These are phyloP conservation scores for Trialeurodes vaporariorum DNA, from an alignment of 1,140 invertebrate species.

Conservation along the genomic window DNA sequence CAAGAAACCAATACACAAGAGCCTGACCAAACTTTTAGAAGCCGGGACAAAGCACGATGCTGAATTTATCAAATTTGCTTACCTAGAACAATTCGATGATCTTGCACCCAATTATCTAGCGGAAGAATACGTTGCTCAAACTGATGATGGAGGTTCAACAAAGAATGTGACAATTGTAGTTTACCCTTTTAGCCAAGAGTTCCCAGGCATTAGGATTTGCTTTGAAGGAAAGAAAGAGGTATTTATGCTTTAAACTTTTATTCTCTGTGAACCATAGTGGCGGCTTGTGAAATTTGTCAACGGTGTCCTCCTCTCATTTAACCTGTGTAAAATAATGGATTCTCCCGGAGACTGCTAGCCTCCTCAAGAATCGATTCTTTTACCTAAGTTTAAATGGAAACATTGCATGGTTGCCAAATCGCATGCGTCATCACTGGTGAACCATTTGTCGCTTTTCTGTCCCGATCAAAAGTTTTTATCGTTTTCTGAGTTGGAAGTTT, in stretches of 20 bases:
- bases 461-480: no score
- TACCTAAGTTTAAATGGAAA: no score
- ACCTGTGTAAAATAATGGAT: slow-evolving; percentile 49
- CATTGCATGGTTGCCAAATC: no score
- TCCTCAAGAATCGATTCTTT: no score
- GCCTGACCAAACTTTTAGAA: slow-evolving; percentile 35
- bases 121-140: slow-evolving; percentile 59
- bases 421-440: no score
- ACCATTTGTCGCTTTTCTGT: no score
- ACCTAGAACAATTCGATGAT: slow-evolving; percentile 59
- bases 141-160: slow-evolving; percentile 45
- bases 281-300: slow-evolving; percentile 62
- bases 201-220: slow-evolving; percentile 50
- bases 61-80: slow-evolving; percentile 59
- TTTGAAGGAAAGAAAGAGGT: slow-evolving; percentile 48
- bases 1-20: slow-evolving; percentile 55
- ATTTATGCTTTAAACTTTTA: slow-evolving; percentile 21
- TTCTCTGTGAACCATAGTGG: slow-evolving; percentile 43
- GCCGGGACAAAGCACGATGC: slow-evolving; percentile 37
- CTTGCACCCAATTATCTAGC: slow-evolving; percentile 68
- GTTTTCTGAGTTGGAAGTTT: slow-evolving; percentile 6
- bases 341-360: no score
- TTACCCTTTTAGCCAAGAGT: slow-evolving; percentile 51
- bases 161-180: slow-evolving; percentile 43
- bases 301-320: slow-evolving; percentile 65